A percentile compares a stretch with the other conserved stretches of the same genome.
Evolutionary conservation across 1,140 invertebrate species (phyloP).

Genomic region (Micrasema minimum): DNA sequence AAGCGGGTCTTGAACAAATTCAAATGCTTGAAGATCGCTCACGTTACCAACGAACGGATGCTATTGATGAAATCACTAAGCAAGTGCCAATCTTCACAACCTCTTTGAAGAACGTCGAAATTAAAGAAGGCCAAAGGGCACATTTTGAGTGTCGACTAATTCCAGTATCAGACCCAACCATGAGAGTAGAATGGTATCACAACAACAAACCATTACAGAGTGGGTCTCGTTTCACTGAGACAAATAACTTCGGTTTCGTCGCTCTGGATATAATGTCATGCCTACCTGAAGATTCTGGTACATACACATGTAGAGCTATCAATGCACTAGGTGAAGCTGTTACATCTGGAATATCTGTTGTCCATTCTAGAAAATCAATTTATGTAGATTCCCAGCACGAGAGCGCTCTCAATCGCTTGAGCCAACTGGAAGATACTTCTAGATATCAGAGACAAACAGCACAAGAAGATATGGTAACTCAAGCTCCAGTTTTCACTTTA

Average conservation of each 20-base stretch:
- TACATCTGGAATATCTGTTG: constrained; percentile 80
- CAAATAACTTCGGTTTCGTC: constrained; percentile 94
- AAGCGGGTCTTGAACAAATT: constrained; percentile 86
- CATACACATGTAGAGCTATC: constrained; percentile 88
- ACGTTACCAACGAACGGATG: constrained; percentile 77
- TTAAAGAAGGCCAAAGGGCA: constrained; percentile 94
- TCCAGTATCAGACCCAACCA: constrained; percentile 94
- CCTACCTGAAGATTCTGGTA: constrained; percentile 91
- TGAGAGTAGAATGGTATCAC: constrained; percentile 98
- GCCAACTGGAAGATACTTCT: constrained; percentile 86
- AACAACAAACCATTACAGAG: constrained; percentile 90
- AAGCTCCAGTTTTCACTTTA: constrained; percentile 93
- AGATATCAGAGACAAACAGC: constrained; percentile 75
- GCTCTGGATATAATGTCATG: constrained; percentile 92
- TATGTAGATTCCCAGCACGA: constrained; percentile 87
- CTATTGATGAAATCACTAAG: constrained; percentile 83
- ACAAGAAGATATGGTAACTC: constrained; percentile 81
- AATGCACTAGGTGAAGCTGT: constrained; percentile 90
- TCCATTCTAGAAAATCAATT: constrained; percentile 88
- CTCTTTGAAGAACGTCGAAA: constrained; percentile 88
- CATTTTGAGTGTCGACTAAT: constrained; percentile 97
- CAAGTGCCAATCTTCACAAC: constrained; percentile 93
- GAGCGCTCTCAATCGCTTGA: constrained; percentile 80
- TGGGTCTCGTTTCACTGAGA: constrained; percentile 89
- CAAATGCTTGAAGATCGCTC: constrained; percentile 87